These are phyloP conservation scores for Villa cingulata DNA, from an alignment of 2,888 invertebrate species.

Conservation along the genomic window DNA sequence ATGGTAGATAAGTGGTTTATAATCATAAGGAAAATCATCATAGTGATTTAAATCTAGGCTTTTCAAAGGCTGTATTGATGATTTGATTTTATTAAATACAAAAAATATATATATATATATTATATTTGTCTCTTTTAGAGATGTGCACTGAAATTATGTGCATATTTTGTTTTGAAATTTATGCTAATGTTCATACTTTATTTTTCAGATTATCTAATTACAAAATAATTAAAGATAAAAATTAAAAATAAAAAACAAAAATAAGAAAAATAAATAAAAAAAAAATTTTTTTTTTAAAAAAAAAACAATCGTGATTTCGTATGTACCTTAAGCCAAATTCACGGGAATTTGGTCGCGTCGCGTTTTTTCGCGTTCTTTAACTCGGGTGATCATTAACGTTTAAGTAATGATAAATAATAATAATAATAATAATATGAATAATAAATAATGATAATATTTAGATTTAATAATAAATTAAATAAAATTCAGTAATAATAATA, in stretches of 20 bases:
- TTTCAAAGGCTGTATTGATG: no score
- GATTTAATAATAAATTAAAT: neutral
- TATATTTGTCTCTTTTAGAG: no score
- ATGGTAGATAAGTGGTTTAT: no score
- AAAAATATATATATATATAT: no score
- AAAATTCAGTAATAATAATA: neutral
- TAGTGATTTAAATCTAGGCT: no score
- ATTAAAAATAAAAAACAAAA: slow-evolving; percentile 15
- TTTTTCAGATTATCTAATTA: no score
- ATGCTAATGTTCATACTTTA: no score
- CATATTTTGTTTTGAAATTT: no score
- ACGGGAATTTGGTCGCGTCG: slow-evolving; percentile 38
- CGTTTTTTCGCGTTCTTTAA: slow-evolving; percentile 28
- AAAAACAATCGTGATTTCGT: slow-evolving; percentile 36
- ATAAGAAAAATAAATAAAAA: slow-evolving; percentile 9
- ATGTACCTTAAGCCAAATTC: slow-evolving; percentile 39
- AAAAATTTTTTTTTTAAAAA: slow-evolving; percentile 15
- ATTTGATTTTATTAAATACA: no score
- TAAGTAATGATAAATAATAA: slow-evolving; percentile 20
- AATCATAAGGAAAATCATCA: no score
- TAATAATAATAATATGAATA: no score
- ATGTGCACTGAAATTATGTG: no score
- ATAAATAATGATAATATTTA: neutral
- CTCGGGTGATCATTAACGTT: slow-evolving; percentile 37
- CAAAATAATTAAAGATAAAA: slow-evolving; percentile 15